phyloP scores from a whole-genome alignment of 2,797 vertebrate genomes.

The Phataginus tricuspis region DNA sequence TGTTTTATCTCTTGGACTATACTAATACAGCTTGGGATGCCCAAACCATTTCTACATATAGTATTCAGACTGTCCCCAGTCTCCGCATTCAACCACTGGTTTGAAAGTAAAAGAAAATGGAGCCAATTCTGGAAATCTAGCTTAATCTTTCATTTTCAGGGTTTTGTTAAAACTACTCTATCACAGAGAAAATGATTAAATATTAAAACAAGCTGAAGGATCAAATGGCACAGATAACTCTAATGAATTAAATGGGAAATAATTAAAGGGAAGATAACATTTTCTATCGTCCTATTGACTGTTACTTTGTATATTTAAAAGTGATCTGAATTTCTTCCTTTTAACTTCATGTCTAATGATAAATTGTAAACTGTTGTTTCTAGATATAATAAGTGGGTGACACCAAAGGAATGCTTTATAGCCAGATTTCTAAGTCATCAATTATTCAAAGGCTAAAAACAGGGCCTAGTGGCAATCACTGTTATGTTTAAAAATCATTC shows the following conservation, averaged over 20 bases:
- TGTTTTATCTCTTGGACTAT: neutral
- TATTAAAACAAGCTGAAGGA: neutral
- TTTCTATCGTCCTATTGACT: neutral
- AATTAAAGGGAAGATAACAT: neutral
- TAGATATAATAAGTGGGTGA: neutral
- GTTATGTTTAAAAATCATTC: constrained; percentile 35
- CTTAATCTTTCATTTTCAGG: neutral
- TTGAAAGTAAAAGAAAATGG: constrained; percentile 12
- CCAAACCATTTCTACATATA: neutral
- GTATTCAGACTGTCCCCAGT: neutral
- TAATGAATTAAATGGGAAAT: neutral
- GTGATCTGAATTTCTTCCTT: constrained; percentile 43
- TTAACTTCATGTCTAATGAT: neutral
- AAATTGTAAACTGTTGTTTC: neutral
- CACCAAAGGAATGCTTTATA: neutral
- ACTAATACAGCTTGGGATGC: neutral
- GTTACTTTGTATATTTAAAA: constrained; percentile 32
- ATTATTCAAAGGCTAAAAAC: constrained; percentile 41
- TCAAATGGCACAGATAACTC: neutral
- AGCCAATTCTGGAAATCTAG: neutral
- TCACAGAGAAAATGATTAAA: neutral
- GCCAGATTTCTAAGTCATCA: neutral
- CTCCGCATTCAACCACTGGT: neutral
- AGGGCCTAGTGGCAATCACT: neutral
- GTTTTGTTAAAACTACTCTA: constrained; percentile 18